Conservation (phyloP, 30 jellyfish, hydroid and myxozoan species). For the Rhopilema esculentum region DNA sequence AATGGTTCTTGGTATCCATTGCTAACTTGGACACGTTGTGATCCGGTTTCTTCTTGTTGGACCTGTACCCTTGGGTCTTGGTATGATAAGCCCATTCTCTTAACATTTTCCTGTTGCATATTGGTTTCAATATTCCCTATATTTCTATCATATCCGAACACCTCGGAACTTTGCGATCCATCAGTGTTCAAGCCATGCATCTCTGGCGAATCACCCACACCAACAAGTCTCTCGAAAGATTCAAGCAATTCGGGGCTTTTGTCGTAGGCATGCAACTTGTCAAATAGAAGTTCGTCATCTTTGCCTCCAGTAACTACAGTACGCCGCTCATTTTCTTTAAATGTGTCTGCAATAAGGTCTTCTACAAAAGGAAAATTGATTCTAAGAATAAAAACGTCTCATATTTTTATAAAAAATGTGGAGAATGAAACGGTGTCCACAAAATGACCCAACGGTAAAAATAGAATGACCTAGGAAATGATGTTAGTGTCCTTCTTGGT, state of each 20-base stretch:
- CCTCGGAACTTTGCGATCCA: slow-evolving; percentile 89
- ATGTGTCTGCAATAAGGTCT: slow-evolving; percentile 78
- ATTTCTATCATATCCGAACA: slow-evolving; percentile 96
- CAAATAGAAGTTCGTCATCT: slow-evolving; percentile 77
- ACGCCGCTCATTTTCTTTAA: slow-evolving; percentile 84
- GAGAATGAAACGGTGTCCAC: not conserved
- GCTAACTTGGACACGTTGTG: slow-evolving; percentile 99
- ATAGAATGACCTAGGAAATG: not conserved
- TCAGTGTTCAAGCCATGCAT: slow-evolving; percentile 54
- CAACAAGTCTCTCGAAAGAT: slow-evolving; percentile 66
- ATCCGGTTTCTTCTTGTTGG: slow-evolving; percentile 98
- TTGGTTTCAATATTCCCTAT: slow-evolving; percentile 75
- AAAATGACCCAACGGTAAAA: not conserved
- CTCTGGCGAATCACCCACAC: slow-evolving; percentile 55
- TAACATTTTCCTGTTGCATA: slow-evolving; percentile 69
- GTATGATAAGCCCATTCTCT: slow-evolving; percentile 93
- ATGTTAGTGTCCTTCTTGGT: not conserved
- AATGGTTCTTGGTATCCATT: slow-evolving; percentile 98
- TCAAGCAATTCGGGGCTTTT: slow-evolving; percentile 66
- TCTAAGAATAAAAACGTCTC: too few species aligned
- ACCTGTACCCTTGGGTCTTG: slow-evolving; percentile 99
- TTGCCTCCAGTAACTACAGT: slow-evolving; percentile 95
- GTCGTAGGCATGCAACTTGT: slow-evolving; percentile 90
- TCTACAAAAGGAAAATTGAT: slow-evolving; percentile 24
- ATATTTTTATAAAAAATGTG: too few species aligned